Evolutionary conservation across 2,888 invertebrate species (phyloP), one percentile per base, ranked within the genome.

Genomic region (Deilephila porcellus): DNA sequence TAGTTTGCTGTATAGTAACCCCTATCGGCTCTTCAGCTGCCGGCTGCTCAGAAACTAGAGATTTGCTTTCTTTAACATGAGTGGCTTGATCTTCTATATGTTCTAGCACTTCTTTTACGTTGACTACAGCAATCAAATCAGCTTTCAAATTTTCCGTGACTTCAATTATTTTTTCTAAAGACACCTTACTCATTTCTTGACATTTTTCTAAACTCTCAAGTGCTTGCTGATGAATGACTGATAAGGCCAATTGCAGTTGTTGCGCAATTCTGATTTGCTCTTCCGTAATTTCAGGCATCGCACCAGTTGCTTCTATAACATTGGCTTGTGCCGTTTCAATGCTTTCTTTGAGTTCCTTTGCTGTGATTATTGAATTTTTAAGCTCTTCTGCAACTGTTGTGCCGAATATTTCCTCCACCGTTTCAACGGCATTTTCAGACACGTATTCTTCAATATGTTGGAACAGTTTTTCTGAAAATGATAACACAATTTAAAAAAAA

Each of bases 381-480:
- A 90, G 73, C 29, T 85, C 79, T 72, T 83, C 81, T 34, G 75
- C 73, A 19, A 86, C 80, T 1, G 81, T 73, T 3, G 77, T 25
- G 60, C 77, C 62, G 6, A 83, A 80, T 37, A 90, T 67, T 73
- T 87, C 77, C 5, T 79, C 77, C 1, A 89, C 77, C 3, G 79
- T 74, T 77, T 85, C 80, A 25, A 79, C 75, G 53, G 83, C 75
- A 71, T 88, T 84, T 17, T 83, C 80, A 59, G 85, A 83, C 71
- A 88, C 76, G 75, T 85, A 89, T 71, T 89, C 83, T 74, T 88
- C 80, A 62, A 90, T 85, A 76, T 85, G 82, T 60, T 83, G 78
- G 62, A 85, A 78, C n/a, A 91, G 76, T 17, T 67, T 45, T 25
- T 52, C 67, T 67, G 25, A 29, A 67, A 64, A 45, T 45, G 11